These are phyloP conservation scores for Meghimatium bilineatum DNA, from an alignment of 2,888 invertebrate species.

Conservation along the genomic window DNA sequence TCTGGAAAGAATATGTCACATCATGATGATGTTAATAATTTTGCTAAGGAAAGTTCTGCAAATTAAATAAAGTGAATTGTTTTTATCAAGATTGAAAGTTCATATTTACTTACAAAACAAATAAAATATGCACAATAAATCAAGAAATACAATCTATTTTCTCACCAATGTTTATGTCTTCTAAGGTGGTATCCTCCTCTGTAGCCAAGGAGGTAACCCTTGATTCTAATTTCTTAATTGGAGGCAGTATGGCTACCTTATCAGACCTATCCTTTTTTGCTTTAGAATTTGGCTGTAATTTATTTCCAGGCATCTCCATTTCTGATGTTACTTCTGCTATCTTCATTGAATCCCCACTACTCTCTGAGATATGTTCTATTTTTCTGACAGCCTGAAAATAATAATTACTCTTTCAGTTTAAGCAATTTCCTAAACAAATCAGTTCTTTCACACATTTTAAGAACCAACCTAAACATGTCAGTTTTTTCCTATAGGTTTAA, in stretches of 20 bases:
- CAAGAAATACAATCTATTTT: background rate
- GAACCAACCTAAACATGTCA: no score
- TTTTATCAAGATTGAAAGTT: no score
- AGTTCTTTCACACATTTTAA: no score
- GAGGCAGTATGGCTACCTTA: conserved; percentile 32
- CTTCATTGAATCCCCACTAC: background rate
- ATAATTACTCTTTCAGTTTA: background rate
- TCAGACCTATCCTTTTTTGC: conserved; percentile 14
- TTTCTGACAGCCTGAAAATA: conserved; percentile 16
- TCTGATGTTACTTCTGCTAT: background rate
- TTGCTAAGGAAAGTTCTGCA: no score
- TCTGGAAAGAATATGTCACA: no score
- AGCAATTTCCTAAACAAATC: no score
- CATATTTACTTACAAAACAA: background rate
- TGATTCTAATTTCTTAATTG: background rate
- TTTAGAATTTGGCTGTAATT: conserved; percentile 11
- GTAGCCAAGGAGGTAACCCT: conserved; percentile 2
- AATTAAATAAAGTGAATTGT: no score
- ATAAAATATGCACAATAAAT: background rate
- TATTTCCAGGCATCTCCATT: conserved; percentile 1
- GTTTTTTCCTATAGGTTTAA: no score
- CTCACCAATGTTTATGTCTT: conserved; percentile 17
- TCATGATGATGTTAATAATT: no score
- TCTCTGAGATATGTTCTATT: background rate
- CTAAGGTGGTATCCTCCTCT: conserved; percentile 34